Evolutionary conservation across 2,888 invertebrate species (phyloP).

Genomic region (Caradrina clavipalpis): DNA sequence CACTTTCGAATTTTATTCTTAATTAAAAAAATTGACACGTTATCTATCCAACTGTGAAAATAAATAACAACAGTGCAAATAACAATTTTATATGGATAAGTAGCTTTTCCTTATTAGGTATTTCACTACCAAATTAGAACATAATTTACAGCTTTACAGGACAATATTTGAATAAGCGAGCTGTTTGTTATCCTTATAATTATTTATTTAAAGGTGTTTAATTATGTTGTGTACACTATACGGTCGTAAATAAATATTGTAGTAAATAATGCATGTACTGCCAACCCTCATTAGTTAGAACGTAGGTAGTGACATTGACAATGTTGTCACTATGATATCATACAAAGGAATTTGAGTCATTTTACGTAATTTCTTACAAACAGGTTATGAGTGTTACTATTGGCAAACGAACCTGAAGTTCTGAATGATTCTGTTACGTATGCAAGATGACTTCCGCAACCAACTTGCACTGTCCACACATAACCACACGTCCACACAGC

Average conservation of each 20-base stretch:
- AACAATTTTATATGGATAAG: background rate
- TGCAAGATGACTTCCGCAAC: slow-evolving; percentile 27
- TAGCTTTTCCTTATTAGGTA: slow-evolving; percentile 38
- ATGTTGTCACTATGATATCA: slow-evolving; percentile 58
- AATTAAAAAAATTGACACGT: background rate
- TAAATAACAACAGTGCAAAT: background rate
- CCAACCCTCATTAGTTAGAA: slow-evolving; percentile 56
- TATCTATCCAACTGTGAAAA: slow-evolving; percentile 12
- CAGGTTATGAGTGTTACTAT: slow-evolving; percentile 24
- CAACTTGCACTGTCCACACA: slow-evolving; percentile 21
- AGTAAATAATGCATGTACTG: slow-evolving; percentile 44
- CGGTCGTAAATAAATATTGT: slow-evolving; percentile 11
- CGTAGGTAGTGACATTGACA: slow-evolving; percentile 64
- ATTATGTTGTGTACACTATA: background rate
- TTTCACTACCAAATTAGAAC: slow-evolving; percentile 28
- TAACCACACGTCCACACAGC: slow-evolving; percentile 19
- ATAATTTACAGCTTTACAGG: slow-evolving; percentile 5
- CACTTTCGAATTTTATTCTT: background rate
- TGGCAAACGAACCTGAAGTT: slow-evolving; percentile 34
- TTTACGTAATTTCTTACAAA: slow-evolving; percentile 41
- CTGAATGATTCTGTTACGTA: slow-evolving; percentile 39
- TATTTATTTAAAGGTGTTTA: background rate
- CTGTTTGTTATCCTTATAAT: slow-evolving; percentile 25
- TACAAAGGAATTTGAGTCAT: slow-evolving; percentile 48
- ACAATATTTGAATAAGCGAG: background rate